phyloP scores from a whole-genome alignment of 2,888 invertebrate genomes.

The Podotricha telesiphe region DNA sequence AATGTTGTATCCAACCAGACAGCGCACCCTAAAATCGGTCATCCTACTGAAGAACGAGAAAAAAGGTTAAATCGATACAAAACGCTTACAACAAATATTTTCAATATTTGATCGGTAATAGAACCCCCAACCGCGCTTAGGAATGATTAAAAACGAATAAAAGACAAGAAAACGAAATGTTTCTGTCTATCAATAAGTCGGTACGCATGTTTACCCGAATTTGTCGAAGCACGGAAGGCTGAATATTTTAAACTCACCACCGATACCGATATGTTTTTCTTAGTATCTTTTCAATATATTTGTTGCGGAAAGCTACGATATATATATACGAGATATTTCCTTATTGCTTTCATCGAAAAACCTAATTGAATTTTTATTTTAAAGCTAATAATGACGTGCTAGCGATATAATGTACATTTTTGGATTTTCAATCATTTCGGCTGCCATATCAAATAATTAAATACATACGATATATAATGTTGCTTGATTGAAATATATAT shows the following conservation, averaged over 20 bases:
- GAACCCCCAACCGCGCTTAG: conserved; percentile 35
- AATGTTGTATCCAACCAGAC: conserved; percentile 39
- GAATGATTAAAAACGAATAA: conserved; percentile 33
- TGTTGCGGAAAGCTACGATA: conserved; percentile 73
- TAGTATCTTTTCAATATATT: conserved; percentile 79
- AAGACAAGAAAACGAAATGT: conserved; percentile 21
- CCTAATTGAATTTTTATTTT: conserved; percentile 62
- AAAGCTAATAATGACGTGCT: conserved; percentile 44
- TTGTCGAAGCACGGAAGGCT: conserved; percentile 70
- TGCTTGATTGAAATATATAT: conserved; percentile 19
- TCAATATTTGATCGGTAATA: conserved; percentile 40
- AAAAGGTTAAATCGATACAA: conserved; percentile 40
- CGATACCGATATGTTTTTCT: conserved; percentile 75
- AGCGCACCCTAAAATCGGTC: conserved; percentile 39
- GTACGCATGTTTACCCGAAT: conserved; percentile 68
- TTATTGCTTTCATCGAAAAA: conserved; percentile 66
- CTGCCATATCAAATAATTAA: conserved; percentile 16
- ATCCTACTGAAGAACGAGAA: conserved; percentile 36
- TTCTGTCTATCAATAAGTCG: conserved; percentile 24
- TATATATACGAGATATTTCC: conserved; percentile 65
- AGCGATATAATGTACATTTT: not conserved
- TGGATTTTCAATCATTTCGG: not conserved
- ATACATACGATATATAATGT: conserved; percentile 13
- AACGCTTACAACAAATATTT: conserved; percentile 42
- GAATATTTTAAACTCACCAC: conserved; percentile 77